phyloP scores from a whole-genome alignment of 2,888 invertebrate genomes.

The Rambutsinella grinnellia region DNA sequence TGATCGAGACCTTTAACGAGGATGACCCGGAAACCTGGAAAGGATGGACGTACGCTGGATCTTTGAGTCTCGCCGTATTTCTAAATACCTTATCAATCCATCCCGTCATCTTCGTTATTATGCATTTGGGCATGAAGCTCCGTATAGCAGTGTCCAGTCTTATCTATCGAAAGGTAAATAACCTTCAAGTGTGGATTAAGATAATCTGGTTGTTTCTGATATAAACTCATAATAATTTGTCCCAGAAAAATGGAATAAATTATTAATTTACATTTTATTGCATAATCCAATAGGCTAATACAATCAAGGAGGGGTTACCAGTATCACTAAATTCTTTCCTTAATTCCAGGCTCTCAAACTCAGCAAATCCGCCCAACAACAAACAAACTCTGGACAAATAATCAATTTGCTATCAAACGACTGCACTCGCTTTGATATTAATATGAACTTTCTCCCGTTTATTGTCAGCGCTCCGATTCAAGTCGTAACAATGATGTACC shows the following conservation, averaged over 20 bases:
- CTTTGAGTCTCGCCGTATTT: conserved; percentile 19
- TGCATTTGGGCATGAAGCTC: conserved; percentile 39
- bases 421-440: conserved; percentile 40
- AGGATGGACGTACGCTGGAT: conserved; percentile 31
- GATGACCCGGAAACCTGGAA: neutral
- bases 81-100: conserved; percentile 35
- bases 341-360: conserved; percentile 47
- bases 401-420: conserved; percentile 47
- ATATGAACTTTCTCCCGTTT: conserved; percentile 36
- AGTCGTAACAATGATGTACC: conserved; percentile 37
- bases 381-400: conserved; percentile 47
- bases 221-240: too few relatives aligned
- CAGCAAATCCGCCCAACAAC: conserved; percentile 48
- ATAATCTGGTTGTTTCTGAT: too few relatives aligned
- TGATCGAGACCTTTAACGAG: conserved; percentile 48
- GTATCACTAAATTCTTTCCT: too few relatives aligned
- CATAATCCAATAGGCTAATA: too few relatives aligned
- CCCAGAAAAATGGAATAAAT: too few relatives aligned
- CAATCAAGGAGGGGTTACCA: too few relatives aligned
- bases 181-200: too few relatives aligned
- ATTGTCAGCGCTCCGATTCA: conserved; percentile 44
- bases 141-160: conserved; percentile 40
- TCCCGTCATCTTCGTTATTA: conserved; percentile 36
- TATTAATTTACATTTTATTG: too few relatives aligned
- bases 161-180: conserved; percentile 49